phyloP scores from a whole-genome alignment of 2,888 invertebrate species.

The Andrena minutula region DNA sequence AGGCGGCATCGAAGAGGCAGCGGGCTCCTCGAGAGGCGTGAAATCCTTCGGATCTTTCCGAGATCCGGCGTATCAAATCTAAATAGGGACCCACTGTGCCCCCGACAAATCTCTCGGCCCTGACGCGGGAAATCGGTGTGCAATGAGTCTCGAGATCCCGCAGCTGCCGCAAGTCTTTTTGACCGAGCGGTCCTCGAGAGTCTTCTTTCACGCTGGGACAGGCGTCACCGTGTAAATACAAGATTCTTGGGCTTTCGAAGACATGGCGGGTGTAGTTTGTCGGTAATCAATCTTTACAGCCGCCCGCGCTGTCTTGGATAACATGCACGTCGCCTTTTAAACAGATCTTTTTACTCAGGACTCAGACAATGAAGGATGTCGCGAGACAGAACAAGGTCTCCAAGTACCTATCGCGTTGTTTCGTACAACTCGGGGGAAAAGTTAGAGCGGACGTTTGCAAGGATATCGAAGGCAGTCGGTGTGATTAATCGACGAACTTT shows the following conservation, averaged over 20 bases:
- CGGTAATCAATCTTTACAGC: background rate
- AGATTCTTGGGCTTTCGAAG: background rate
- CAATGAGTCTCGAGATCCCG: constrained; percentile 49
- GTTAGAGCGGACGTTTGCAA: background rate
- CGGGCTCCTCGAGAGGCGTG: constrained; percentile 66
- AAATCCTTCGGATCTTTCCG: constrained; percentile 62
- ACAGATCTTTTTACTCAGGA: too few relatives aligned
- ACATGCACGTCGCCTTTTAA: too few relatives aligned
- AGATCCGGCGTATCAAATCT: constrained; percentile 66
- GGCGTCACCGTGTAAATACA: constrained; percentile 27
- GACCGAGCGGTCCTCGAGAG: constrained; percentile 28
- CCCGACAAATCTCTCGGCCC: constrained; percentile 64
- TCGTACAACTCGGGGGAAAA: background rate
- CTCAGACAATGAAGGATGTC: too few relatives aligned
- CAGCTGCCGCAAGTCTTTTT: constrained; percentile 63
- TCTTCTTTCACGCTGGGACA: constrained; percentile 41
- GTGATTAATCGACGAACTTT: constrained; percentile 27
- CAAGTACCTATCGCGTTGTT: background rate
- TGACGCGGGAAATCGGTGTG: constrained; percentile 63
- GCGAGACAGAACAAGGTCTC: background rate
- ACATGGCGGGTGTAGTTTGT: background rate
- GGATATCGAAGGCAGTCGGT: background rate
- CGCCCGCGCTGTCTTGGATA: background rate
- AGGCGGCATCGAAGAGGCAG: constrained; percentile 11
- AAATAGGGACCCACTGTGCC: constrained; percentile 34